Evolutionary conservation across 2,888 invertebrate species (phyloP).

Genomic region (Andrena camellia): DNA sequence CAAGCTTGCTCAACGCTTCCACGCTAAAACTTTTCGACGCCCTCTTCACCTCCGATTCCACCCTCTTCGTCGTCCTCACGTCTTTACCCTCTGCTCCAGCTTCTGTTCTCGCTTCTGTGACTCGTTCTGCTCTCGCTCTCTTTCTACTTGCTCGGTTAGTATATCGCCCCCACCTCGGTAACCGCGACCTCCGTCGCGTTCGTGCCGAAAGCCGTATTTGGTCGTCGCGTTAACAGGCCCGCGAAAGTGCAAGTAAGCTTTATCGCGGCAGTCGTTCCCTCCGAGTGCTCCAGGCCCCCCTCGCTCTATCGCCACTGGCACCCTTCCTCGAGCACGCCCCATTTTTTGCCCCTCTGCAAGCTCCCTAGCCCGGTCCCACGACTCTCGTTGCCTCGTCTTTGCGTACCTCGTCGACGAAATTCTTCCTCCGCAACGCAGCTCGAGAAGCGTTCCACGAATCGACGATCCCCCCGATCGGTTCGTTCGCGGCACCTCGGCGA

Average conservation of each 20-base stretch:
- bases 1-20: too few species aligned
- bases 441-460: too few species aligned
- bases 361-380: too few species aligned
- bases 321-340: not conserved
- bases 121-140: constrained; percentile 18
- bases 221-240: constrained; percentile 49
- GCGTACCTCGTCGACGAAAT: too few species aligned
- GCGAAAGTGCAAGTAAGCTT: constrained; percentile 59
- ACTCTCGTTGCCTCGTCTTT: too few species aligned
- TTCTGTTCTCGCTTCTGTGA: not conserved
- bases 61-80: not conserved
- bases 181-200: constrained; percentile 39
- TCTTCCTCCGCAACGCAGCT: too few species aligned
- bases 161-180: constrained; percentile 45
- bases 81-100: not conserved
- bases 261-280: constrained; percentile 8
- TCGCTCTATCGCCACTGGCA: not conserved
- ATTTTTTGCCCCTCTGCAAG: not conserved
- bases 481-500: not conserved
- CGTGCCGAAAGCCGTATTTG: constrained; percentile 60
- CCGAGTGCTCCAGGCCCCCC: not conserved
- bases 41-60: not conserved
- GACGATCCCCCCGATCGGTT: too few species aligned
- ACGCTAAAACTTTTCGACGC: not conserved
- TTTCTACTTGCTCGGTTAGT: constrained; percentile 28